Percentiles rank a stretch among this genome's conserved stretches.
Evolutionary conservation across 2,113 vertebrate species (phyloP).

Genomic region (Tachysurus vachellii): DNA sequence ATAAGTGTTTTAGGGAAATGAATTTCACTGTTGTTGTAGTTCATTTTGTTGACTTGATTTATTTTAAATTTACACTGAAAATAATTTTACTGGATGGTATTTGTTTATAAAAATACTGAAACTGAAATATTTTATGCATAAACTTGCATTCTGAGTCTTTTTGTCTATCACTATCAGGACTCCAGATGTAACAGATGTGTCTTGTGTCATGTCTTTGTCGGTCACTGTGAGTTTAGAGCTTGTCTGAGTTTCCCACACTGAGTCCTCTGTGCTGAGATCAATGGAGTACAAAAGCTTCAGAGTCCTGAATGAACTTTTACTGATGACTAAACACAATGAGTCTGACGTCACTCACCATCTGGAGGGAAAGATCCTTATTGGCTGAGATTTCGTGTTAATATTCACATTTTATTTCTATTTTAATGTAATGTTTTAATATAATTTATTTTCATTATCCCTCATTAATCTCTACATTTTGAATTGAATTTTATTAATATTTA

Average conservation of each 20-base stretch:
- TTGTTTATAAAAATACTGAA: background rate
- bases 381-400: background rate
- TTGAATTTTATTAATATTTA: background rate
- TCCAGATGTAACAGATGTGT: conserved; percentile 47
- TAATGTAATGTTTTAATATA: background rate
- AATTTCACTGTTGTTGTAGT: background rate
- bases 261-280: conserved; percentile 50
- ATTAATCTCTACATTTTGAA: background rate
- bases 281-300: conserved; percentile 51
- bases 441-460: too few relatives aligned
- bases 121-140: background rate
- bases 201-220: conserved; percentile 28
- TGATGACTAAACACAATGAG: conserved; percentile 43
- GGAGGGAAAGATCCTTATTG: conserved; percentile 52
- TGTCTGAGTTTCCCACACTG: conserved; percentile 55
- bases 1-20: background rate
- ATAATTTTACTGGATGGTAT: background rate
- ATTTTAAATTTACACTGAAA: background rate
- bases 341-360: conserved; percentile 60
- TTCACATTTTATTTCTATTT: background rate
- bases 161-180: background rate
- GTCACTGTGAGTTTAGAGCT: conserved; percentile 53
- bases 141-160: background rate
- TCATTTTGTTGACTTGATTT: background rate
- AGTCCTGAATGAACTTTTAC: conserved; percentile 50